A percentile compares a stretch with the other conserved stretches of the same genome.
Conservation (phyloP, 1,140 invertebrate genomes). For the Oscheius sp. region DNA sequence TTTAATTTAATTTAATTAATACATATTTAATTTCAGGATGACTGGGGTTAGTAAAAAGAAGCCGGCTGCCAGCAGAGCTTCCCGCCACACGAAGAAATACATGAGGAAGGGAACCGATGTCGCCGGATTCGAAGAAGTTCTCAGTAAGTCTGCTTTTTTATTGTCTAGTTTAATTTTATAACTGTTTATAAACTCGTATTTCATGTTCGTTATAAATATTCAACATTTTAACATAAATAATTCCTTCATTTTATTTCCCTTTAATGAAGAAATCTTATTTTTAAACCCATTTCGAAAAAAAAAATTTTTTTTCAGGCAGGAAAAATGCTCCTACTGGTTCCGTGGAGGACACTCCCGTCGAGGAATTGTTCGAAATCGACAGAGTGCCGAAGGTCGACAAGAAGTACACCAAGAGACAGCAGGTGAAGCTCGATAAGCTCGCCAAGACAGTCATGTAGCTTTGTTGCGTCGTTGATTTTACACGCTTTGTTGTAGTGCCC, state of each 20-base stretch:
- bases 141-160: slow-evolving; percentile 6
- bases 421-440: slow-evolving; percentile 27
- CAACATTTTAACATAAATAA: too few relatives aligned
- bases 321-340: background rate
- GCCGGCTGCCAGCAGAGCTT: background rate
- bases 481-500: background rate
- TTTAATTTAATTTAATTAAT: too few relatives aligned
- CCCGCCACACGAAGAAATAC: slow-evolving; percentile 26
- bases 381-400: background rate
- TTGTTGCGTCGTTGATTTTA: background rate
- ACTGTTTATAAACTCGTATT: too few relatives aligned
- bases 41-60: background rate
- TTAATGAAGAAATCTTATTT: background rate
- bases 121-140: slow-evolving; percentile 1
- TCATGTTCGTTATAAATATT: too few relatives aligned
- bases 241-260: too few relatives aligned
- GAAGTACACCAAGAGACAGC: slow-evolving; percentile 9
- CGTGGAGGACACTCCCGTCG: slow-evolving; percentile 1
- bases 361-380: slow-evolving; percentile 17
- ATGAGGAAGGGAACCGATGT: slow-evolving; percentile 21
- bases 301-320: slow-evolving; percentile 15
- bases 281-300: background rate
- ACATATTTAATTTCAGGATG: too few relatives aligned
- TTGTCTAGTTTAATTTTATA: background rate
- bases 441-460: background rate